Percentiles rank a stretch among this genome's conserved stretches.
phyloP scores from a whole-genome alignment of 1,140 invertebrate species.

The Drosophila fuyamai region DNA sequence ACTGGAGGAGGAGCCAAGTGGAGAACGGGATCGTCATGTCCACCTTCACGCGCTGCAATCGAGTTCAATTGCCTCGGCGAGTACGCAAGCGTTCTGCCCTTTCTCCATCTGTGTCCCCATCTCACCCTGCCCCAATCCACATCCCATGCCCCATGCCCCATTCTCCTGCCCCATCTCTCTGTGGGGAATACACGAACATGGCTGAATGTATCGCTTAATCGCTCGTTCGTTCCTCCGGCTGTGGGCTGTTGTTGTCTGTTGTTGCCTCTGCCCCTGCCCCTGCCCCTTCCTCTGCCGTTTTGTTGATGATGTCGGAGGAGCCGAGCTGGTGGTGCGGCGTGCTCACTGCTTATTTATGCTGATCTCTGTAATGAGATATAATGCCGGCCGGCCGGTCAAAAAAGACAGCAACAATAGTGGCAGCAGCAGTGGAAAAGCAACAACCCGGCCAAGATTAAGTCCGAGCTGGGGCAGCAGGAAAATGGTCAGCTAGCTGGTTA shows the following conservation, averaged over 20 bases:
- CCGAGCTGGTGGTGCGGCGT: conserved; percentile 45
- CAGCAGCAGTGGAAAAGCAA: conserved; percentile 27
- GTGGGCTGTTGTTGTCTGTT: conserved; percentile 29
- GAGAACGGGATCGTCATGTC: conserved; percentile 63
- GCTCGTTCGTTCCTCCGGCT: conserved; percentile 46
- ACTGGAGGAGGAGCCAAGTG: conserved; percentile 10
- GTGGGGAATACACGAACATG: conserved; percentile 67
- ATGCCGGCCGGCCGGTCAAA: conserved; percentile 74
- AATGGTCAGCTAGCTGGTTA: background rate
- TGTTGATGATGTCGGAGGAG: conserved; percentile 13
- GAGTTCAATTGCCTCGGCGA: conserved; percentile 72
- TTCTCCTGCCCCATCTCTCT: conserved; percentile 14
- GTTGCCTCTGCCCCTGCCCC: background rate
- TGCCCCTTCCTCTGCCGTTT: background rate
- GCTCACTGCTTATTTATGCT: conserved; percentile 81
- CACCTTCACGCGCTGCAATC: conserved; percentile 73
- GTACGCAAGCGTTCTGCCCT: conserved; percentile 62
- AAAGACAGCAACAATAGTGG: conserved; percentile 40
- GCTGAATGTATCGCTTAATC: conserved; percentile 73
- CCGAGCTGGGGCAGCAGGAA: conserved; percentile 3
- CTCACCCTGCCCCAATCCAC: conserved; percentile 11
- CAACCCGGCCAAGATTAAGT: conserved; percentile 41
- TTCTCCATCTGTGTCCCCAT: conserved; percentile 46
- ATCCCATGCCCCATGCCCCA: conserved; percentile 9
- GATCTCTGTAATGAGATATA: conserved; percentile 83